Percentiles rank a stretch among this genome's conserved stretches.
These are phyloP conservation scores for Penaeus chinensis DNA, from an alignment of 1,140 invertebrate species.

Conservation along the genomic window DNA sequence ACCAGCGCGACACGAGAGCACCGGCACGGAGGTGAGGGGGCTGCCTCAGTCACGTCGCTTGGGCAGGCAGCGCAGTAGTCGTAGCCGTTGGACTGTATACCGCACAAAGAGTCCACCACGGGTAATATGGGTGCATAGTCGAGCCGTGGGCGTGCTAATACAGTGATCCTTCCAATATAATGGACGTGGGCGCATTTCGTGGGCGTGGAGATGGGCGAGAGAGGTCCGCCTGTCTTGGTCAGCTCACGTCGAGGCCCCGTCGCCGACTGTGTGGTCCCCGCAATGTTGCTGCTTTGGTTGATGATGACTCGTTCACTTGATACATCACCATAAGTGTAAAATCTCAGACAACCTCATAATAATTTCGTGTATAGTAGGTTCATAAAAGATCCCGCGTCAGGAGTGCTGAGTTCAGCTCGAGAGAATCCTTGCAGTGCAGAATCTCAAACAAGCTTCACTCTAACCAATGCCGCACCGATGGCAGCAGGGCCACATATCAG, in stretches of 20 bases:
- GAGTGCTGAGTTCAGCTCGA: too few species aligned
- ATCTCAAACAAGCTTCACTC: constrained; percentile 15
- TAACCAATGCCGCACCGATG: not conserved
- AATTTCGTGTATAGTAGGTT: too few species aligned
- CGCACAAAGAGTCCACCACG: constrained; percentile 47
- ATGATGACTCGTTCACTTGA: constrained; percentile 25
- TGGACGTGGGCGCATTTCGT: constrained; percentile 15
- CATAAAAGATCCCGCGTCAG: too few species aligned
- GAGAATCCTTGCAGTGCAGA: not conserved
- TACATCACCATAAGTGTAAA: constrained; percentile 19
- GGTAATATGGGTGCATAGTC: constrained; percentile 44
- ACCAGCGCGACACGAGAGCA: not conserved
- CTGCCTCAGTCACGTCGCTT: not conserved
- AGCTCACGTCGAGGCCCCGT: constrained; percentile 40
- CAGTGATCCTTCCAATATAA: constrained; percentile 43
- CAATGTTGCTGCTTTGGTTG: constrained; percentile 45
- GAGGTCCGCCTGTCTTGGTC: constrained; percentile 29
- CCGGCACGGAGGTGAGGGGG: not conserved
- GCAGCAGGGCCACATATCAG: constrained; percentile 35
- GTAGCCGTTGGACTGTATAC: constrained; percentile 38
- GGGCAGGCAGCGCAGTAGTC: constrained; percentile 24
- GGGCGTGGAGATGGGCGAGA: constrained; percentile 30
- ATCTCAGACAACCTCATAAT: not conserved
- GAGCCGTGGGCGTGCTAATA: constrained; percentile 40
- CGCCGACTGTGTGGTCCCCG: constrained; percentile 38